phyloP scores from a whole-genome alignment of 2,113 vertebrate genomes.

The Alexandromys fortis region DNA sequence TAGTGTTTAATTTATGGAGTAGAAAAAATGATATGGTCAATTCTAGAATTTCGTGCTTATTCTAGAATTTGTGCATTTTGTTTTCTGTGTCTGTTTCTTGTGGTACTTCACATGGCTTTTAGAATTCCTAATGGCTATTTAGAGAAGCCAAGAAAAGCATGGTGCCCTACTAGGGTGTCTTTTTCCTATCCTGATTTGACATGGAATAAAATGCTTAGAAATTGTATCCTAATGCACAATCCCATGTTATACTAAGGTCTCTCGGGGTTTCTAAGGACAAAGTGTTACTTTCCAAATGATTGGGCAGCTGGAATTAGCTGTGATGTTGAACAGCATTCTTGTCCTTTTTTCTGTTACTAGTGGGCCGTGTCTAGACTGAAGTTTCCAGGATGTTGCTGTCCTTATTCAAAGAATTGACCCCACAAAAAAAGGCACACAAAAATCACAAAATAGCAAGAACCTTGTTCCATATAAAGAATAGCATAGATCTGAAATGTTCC shows the following conservation, averaged over 20 bases:
- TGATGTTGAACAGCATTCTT: neutral
- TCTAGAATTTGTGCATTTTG: constrained; percentile 14
- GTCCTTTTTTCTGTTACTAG: neutral
- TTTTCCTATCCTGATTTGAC: neutral
- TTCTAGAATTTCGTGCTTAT: neutral
- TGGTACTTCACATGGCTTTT: neutral
- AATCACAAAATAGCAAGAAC: neutral
- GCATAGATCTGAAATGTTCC: neutral
- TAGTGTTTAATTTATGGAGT: neutral
- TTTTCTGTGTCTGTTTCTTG: neutral
- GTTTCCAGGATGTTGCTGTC: neutral
- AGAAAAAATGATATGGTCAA: neutral
- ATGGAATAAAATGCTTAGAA: neutral
- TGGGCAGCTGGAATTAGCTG: neutral
- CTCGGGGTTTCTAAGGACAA: neutral
- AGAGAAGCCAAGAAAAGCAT: neutral
- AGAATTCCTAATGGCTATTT: neutral
- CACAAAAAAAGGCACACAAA: neutral
- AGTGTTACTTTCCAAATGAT: neutral
- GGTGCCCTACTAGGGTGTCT: neutral
- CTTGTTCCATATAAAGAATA: neutral
- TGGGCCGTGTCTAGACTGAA: neutral
- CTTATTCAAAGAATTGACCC: neutral
- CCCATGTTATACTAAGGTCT: neutral
- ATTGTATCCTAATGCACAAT: neutral